Base-by-base conservation (phyloP, 2,797 vertebrate species). In the Gymnopithys bicolor region DNA sequence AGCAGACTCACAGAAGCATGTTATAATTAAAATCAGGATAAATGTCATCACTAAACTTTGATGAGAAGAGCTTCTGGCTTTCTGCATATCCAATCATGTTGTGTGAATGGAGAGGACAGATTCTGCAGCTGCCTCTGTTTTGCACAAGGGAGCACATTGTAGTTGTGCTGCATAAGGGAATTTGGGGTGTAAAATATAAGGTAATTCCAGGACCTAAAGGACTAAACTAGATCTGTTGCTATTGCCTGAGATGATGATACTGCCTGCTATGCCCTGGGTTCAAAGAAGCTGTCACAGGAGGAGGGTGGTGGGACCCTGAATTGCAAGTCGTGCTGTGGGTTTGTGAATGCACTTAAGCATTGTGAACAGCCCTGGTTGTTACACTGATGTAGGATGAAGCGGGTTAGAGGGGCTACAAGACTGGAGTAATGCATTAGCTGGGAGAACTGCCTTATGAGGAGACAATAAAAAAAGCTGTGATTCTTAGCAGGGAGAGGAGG, bases 11-110 rank as follows among this genome's bases (percentile, higher is more conserved):
- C 60, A 87, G 89, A 66, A 77, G 41, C 56, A 94, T 0, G 1
- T 82, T 94, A 53, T 93, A 94, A 96, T 96, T 95, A 96, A 95
- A 96, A 81, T 35, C 45, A 51, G 70, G 63, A 94, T 84, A 91
- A 91, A 88, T 96, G 91, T 81, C 85, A 91, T 88, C 3, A 4
- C 77, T 95, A 81, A 90, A 91, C 67, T 90, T 88, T 73, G 87
- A 86, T 69, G 85, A 76, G 64, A 90, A 94, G 60, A 79, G 67
- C 52, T 82, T 58, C 83, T 89, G 89, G 45, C 52, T 94, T 86
- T 68, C 52, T 28, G n/a, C 46, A 70, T 39, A 87, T 56, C 45
- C 63, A 89, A 81, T 49, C 25, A 39, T 6, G 9, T 51, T 0
- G 3, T 27, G 67, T 84, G 69, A 95, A 75, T 0, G 7, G 32